These are phyloP conservation scores for Orthosia incerta DNA, from an alignment of 2,888 invertebrate species.

Conservation along the genomic window DNA sequence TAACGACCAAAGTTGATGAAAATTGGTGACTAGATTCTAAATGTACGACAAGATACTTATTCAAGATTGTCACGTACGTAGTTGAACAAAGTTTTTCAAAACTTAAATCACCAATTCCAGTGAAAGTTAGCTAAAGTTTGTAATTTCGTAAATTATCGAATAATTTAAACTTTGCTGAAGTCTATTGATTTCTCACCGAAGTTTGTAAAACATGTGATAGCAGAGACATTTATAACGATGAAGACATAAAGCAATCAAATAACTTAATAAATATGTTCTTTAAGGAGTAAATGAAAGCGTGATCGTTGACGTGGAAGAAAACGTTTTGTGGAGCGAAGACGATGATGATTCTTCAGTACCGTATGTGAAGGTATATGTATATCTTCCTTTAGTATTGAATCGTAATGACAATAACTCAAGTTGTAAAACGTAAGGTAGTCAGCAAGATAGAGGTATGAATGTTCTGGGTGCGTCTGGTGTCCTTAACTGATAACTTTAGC, in stretches of 20 bases:
- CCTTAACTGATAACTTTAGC: no score
- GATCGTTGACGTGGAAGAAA: not conserved
- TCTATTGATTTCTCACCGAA: conserved; percentile 35
- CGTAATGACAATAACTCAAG: no score
- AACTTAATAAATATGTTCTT: not conserved
- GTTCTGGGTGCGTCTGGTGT: no score
- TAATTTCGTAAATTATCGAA: conserved; percentile 38
- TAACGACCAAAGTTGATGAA: not conserved
- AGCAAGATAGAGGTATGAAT: no score
- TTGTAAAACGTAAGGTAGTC: no score
- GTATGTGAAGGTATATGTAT: no score
- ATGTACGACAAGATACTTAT: conserved; percentile 16
- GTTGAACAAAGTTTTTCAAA: conserved; percentile 39
- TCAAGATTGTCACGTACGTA: conserved; percentile 35
- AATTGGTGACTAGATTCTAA: not conserved
- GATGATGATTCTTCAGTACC: no score
- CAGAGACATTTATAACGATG: not conserved
- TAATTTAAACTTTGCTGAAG: conserved; percentile 39
- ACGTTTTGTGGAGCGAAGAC: no score
- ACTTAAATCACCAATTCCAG: conserved; percentile 37
- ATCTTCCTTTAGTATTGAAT: no score
- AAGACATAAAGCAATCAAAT: not conserved
- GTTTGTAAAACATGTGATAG: conserved; percentile 1
- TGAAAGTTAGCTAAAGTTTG: conserved; percentile 25
- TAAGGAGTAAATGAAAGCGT: not conserved